phyloP scores from a whole-genome alignment of 2,113 vertebrate species.

The Colossoma macropomum region DNA sequence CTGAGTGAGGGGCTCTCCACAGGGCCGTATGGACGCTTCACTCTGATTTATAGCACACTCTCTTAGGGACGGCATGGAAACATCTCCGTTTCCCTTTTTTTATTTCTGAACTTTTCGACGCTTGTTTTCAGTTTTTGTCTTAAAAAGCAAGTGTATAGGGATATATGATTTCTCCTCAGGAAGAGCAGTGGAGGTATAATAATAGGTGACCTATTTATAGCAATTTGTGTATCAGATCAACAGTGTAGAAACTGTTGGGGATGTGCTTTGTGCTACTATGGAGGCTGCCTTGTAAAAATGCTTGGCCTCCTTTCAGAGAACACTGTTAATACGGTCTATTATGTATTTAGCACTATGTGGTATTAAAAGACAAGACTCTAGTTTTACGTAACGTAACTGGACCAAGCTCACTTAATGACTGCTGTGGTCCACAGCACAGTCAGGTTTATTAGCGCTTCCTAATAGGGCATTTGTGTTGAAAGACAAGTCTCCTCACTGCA shows the following conservation, averaged over 20 bases:
- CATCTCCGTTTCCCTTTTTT: slow-evolving; percentile 57
- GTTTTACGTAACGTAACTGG: slow-evolving; percentile 58
- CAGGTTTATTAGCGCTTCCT: slow-evolving; percentile 53
- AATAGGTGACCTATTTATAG: slow-evolving; percentile 20
- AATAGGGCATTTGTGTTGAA: slow-evolving; percentile 58
- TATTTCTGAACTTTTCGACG: slow-evolving; percentile 59
- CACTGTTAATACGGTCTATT: background rate
- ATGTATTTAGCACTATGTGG: background rate
- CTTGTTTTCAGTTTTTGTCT: slow-evolving; percentile 12
- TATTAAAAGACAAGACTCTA: background rate
- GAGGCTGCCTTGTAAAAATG: background rate
- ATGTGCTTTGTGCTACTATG: background rate
- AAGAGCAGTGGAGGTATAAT: background rate
- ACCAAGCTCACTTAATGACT: slow-evolving; percentile 32
- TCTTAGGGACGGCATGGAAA: slow-evolving; percentile 54
- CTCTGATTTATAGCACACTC: slow-evolving; percentile 64
- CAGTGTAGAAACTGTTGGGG: background rate
- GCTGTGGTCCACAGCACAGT: slow-evolving; percentile 42
- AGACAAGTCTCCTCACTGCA: slow-evolving; percentile 51
- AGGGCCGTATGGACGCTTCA: slow-evolving; percentile 62
- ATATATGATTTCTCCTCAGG: background rate
- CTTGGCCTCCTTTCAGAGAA: slow-evolving; percentile 35
- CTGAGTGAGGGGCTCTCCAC: slow-evolving; percentile 59
- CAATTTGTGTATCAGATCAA: background rate
- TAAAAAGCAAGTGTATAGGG: background rate